Evolutionary conservation across 2,797 vertebrate genomes (phyloP), one percentile per base, ranked within the genome.

Genomic region (Enteromius fasciolatus): DNA sequence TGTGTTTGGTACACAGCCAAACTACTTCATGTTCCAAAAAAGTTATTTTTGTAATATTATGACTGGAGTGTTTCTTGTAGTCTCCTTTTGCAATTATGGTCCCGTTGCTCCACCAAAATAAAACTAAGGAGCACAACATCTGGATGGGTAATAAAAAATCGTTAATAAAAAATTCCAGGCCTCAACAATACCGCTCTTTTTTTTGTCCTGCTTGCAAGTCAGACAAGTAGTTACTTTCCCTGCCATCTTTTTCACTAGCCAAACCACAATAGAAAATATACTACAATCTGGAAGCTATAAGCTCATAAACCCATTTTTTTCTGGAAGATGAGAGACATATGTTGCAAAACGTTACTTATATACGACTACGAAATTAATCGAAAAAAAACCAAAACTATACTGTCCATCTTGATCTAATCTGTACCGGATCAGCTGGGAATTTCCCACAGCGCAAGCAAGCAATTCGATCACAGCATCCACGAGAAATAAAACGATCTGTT

Each of bases 401-500:
- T n/a, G 61, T 50, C 17, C 64, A 76, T 48, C 72, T 66, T 73
- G 70, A 84, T 87, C 75, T 80, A 70, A 81, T 76, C 48, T 84
- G 25, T 50, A 72, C 23, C 0, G 11, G 74, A 73, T 54, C 87
- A 39, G 75, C 57, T 14, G 87, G 90, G 87, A 88, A 86, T 86
- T 85, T 80, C 89, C 87, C 85, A 73, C 86, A 3, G 83, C 61
- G 87, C 76, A 1, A 20, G 86, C 79, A 86, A 85, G 87, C 50
- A 84, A 78, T 87, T 84, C 69, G 69, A 89, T 92, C 85, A 77
- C 41, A 83, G 84, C 63, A 73, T 83, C 78, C 52, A 73, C 81
- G 77, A 44, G 80, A 86, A 88, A 74, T 74, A 82, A 83, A 81
- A 89, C 82, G 83, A 87, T 86, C 85, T 25, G 81, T 78, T 81